Conservation (phyloP, 2,888 invertebrate species). For the Ptychoptera albimana region DNA sequence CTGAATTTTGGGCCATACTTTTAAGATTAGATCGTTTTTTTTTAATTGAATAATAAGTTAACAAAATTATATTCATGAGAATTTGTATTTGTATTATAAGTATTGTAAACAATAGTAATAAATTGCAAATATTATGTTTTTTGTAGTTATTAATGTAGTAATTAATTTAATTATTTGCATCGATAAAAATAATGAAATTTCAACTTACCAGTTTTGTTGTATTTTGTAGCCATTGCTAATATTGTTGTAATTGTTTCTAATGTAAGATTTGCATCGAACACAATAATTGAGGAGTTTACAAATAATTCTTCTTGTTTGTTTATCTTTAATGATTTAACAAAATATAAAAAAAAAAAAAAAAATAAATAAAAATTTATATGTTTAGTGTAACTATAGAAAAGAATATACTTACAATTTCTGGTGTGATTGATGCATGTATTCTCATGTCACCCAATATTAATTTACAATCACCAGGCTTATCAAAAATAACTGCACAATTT, state of each 20-base stretch:
- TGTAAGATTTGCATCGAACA: conserved; percentile 74
- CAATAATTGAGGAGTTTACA: conserved; percentile 49
- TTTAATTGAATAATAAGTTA: no score
- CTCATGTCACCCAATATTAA: conserved; percentile 75
- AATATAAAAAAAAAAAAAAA: background rate
- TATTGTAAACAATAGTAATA: no score
- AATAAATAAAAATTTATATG: background rate
- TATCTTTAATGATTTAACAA: no score
- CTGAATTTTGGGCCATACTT: no score
- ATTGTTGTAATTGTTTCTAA: conserved; percentile 45
- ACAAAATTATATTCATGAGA: no score
- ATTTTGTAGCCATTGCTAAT: conserved; percentile 40
- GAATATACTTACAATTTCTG: conserved; percentile 38
- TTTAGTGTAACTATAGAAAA: background rate
- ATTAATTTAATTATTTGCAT: no score
- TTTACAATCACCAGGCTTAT: conserved; percentile 57
- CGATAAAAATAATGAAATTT: background rate
- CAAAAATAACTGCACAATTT: conserved; percentile 61
- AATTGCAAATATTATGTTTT: no score
- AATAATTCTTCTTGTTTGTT: conserved; percentile 40
- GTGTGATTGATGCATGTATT: conserved; percentile 52
- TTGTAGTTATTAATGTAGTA: no score
- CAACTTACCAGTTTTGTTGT: conserved; percentile 51
- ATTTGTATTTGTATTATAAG: no score
- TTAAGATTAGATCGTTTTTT: no score